Percentiles rank a stretch among this genome's conserved stretches.
Evolutionary conservation across 2,113 vertebrate species (phyloP).

Genomic region (Neolamprologus kungweensis): DNA sequence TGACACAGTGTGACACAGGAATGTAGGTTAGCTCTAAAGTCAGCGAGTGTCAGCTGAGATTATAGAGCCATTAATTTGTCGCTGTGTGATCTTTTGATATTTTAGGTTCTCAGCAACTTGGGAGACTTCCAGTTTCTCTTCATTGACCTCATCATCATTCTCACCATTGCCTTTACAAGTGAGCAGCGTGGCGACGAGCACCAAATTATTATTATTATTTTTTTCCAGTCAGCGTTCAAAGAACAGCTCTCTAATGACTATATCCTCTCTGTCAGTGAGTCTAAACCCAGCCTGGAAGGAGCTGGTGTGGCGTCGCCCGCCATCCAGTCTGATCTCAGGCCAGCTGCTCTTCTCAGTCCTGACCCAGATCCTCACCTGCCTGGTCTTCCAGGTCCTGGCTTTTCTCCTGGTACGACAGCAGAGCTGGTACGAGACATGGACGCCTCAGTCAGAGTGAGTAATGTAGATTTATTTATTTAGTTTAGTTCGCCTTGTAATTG

Average conservation of each 20-base stretch:
- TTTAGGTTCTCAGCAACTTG: slow-evolving; percentile 88
- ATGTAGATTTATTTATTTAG: not conserved
- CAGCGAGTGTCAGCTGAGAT: not conserved
- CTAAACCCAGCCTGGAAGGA: slow-evolving; percentile 93
- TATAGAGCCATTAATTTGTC: not conserved
- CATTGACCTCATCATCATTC: slow-evolving; percentile 91
- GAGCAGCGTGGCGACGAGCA: slow-evolving; percentile 49
- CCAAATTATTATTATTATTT: not conserved
- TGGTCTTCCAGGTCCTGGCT: slow-evolving; percentile 82
- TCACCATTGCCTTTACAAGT: slow-evolving; percentile 94
- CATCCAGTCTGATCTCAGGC: slow-evolving; percentile 88
- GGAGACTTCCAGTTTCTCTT: slow-evolving; percentile 98
- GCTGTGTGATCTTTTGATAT: not conserved
- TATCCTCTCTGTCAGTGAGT: slow-evolving; percentile 77
- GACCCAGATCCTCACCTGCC: slow-evolving; percentile 87
- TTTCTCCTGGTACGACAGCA: slow-evolving; percentile 84
- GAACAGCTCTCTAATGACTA: not conserved
- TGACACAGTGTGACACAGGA: not conserved
- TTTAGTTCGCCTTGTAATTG: too few species aligned
- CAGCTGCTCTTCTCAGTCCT: slow-evolving; percentile 87
- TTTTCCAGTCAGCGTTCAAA: not conserved
- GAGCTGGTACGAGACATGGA: slow-evolving; percentile 84
- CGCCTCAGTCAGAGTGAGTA: slow-evolving; percentile 80
- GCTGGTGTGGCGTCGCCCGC: slow-evolving; percentile 84
- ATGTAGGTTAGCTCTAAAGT: not conserved